Base-by-base conservation (phyloP, 2,113 vertebrate species). In the Entosphenus tridentatus region DNA sequence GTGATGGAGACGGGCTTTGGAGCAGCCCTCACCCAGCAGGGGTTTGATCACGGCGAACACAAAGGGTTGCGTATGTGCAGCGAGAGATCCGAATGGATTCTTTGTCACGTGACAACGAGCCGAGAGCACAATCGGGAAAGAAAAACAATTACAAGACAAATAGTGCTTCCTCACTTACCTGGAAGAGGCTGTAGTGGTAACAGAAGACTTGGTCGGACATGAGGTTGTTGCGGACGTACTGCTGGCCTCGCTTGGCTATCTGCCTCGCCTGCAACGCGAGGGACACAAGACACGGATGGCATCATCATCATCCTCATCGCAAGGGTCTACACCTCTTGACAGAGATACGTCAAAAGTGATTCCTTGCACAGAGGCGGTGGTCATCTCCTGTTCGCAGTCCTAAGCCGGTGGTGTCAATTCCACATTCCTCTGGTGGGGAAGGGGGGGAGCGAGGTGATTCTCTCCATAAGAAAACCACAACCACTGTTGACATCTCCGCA, bases 191-290 rank as follows among this genome's bases (percentile, higher is more conserved):
- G 79, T 85, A 86, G 79, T 96, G 93, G 73, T 98, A 96, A 74
- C 90, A 96, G 76, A 96, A 92, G 79, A 98, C 80, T 21, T 79
- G 78, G 75, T 95, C 85, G 8, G 86, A 88, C 87, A 88, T 93
- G 56, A 98, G 88, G 69, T 85, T 79, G 71, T 78, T 82, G 72
- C 90, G 85, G 73, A 87, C 88, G 83, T 88, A 96, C 78, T 87
- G 83, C 73, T 95, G 90, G 67, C 87, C 89, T 4, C 83, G 74
- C 75, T 83, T 80, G 69, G 87, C 87, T 75, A 96, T 96, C 73
- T 79, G 85, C 78, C 81, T 84, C 57, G 81, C 87, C 93, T 98
- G 73, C 7, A 57, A 12, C 56, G 68, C 56, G 8, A 62, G 56
- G n/a, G 67, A 65, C 3, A 65, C 18, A 70, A 67, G 55, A 56